Percentiles rank a stretch among this genome's conserved stretches.
phyloP scores from a whole-genome alignment of 2,797 vertebrate species.

The Simalia tracyae region DNA sequence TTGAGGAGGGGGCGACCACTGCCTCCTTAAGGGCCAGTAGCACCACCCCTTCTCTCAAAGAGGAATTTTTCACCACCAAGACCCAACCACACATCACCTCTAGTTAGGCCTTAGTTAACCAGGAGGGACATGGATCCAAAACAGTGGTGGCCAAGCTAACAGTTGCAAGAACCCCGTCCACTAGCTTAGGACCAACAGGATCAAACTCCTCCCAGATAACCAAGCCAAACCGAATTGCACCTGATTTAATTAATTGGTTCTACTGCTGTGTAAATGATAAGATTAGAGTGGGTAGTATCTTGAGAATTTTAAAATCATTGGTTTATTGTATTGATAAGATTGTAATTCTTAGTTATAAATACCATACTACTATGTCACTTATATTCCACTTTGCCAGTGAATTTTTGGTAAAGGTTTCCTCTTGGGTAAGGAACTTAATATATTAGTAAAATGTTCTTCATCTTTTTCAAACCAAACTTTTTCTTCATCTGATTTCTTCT shows the following conservation, averaged over 20 bases:
- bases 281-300: background rate
- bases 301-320: background rate
- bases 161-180: background rate
- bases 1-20: background rate
- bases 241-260: background rate
- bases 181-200: background rate
- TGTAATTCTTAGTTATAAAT: background rate
- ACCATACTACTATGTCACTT: background rate
- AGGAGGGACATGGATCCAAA: background rate
- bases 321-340: background rate
- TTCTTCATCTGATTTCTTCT: conserved; percentile 57
- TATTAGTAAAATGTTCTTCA: conserved; percentile 7
- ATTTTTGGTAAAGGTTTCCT: background rate
- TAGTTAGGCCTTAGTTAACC: background rate
- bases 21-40: background rate
- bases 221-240: background rate
- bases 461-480: conserved; percentile 19
- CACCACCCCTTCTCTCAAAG: background rate
- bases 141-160: background rate
- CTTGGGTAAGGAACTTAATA: conserved; percentile 36
- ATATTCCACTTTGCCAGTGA: background rate
- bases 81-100: background rate
- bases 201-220: background rate
- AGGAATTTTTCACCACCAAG: background rate
- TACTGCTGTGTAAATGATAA: background rate